A percentile compares a stretch with the other conserved stretches of the same genome.
Conservation (phyloP, 2,888 invertebrate species). For the Chloromyia formosa region DNA sequence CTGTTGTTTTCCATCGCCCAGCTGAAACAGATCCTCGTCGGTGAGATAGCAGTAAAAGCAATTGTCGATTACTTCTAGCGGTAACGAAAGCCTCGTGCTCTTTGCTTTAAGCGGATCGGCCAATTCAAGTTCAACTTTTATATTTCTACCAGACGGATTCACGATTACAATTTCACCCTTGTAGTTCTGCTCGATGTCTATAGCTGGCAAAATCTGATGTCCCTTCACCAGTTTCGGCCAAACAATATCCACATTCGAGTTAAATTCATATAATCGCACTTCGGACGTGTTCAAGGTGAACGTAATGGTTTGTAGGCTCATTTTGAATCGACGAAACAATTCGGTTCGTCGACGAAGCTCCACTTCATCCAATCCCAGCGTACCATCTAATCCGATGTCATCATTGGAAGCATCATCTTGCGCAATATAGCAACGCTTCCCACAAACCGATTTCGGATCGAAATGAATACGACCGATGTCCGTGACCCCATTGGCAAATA, state of each 20-base stretch:
- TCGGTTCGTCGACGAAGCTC: conserved; percentile 61
- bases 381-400: conserved; percentile 45
- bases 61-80: conserved; percentile 60
- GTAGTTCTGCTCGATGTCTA: conserved; percentile 60
- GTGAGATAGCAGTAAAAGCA: conserved; percentile 60
- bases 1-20: conserved; percentile 55
- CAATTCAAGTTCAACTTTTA: conserved; percentile 59
- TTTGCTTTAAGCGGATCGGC: conserved; percentile 59
- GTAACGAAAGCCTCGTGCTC: conserved; percentile 58
- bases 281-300: conserved; percentile 61
- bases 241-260: conserved; percentile 60
- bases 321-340: conserved; percentile 59
- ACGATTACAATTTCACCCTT: conserved; percentile 57
- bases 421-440: conserved; percentile 58
- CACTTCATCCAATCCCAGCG: conserved; percentile 58
- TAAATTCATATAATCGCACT: conserved; percentile 59
- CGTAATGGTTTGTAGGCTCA: conserved; percentile 58
- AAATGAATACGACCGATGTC: conserved; percentile 73
- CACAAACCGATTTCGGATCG: conserved; percentile 78
- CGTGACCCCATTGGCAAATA: conserved; percentile 66
- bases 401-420: conserved; percentile 43
- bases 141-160: conserved; percentile 60
- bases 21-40: conserved; percentile 58
- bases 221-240: conserved; percentile 62
- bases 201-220: conserved; percentile 57